Evolutionary conservation across 2,113 vertebrate species (phyloP), one percentile per base, ranked within the genome.

Genomic region (Delphinus delphis): DNA sequence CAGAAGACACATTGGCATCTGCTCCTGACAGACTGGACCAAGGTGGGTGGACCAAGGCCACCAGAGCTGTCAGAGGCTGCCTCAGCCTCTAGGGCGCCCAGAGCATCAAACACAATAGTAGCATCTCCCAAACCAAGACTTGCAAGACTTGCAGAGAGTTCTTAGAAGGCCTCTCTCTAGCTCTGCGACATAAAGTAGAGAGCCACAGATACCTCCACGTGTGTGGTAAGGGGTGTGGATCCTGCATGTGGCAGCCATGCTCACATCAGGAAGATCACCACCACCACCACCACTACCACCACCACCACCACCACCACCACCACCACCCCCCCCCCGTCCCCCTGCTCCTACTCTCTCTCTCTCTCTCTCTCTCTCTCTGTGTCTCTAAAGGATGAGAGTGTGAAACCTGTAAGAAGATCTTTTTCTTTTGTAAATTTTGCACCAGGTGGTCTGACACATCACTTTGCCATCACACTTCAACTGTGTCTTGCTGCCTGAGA

Each of bases 231-330:
- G 76, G 25, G 2, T 1, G 7, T 50, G 18, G 71, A 67, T 21
- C 28, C 10, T 20, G 11, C 3, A 5, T 3, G 8, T 21, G 36
- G 38, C 9, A 33, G 36, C 28, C 2, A 7, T 17, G 28, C 7
- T 82, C 33, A 68, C 3, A 1, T 47, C 20, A 47, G 20, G 23
- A 50, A 38, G 63, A 21, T 6, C 36, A 38, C 1, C 33, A 50
- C 47, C 47, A 50, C 25, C 9, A 2, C 23, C 6, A 44, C 44
- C 50, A 50, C 31, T 17, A 25, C 58, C 14, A 47, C 44, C 50
- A 50, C 31, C 23, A 25, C 58, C 47, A 50, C 25, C 9, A 2
- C 23, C 6, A 44, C 44, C 50, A 50, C 31, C 23, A 25, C 58
- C 14, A 47, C 44, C 50, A 50, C 31, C 23, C 14, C 2, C 44